phyloP scores from a whole-genome alignment of 2,113 vertebrate genomes.

The Elachura formosa region DNA sequence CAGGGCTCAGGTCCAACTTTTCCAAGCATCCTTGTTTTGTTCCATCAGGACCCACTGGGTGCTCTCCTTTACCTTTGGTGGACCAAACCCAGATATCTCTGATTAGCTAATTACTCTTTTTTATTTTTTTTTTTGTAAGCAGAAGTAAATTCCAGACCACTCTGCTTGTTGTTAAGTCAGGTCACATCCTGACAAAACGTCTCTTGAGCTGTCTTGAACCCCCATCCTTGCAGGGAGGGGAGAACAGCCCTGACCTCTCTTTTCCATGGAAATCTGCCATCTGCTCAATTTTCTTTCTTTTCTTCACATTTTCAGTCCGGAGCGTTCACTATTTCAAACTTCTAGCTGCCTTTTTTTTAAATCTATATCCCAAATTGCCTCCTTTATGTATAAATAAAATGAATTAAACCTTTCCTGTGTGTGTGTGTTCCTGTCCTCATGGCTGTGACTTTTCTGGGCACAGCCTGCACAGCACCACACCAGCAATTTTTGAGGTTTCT shows the following conservation, averaged over 20 bases:
- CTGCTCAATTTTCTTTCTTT: background rate
- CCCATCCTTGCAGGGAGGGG: background rate
- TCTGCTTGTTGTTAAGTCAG: background rate
- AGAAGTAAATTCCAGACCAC: background rate
- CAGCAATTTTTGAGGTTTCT: background rate
- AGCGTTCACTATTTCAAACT: background rate
- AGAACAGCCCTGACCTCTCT: background rate
- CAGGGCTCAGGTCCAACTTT: background rate
- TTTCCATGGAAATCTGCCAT: background rate
- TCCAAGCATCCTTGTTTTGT: background rate
- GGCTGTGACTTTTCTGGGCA: background rate
- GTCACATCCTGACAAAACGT: background rate
- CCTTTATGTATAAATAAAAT: slow-evolving; percentile 14
- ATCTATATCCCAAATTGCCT: background rate
- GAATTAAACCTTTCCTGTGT: background rate
- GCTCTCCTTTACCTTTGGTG: background rate
- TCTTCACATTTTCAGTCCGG: background rate
- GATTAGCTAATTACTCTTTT: background rate
- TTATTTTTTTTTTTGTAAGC: background rate
- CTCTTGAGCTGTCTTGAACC: background rate
- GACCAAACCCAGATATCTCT: background rate
- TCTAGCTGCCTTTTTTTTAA: background rate
- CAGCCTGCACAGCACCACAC: background rate
- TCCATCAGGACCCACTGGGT: background rate
- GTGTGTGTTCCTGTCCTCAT: background rate